Evolutionary conservation across 2,113 vertebrate genomes (phyloP), one percentile per base, ranked within the genome.

Genomic region (Lagopus muta): DNA sequence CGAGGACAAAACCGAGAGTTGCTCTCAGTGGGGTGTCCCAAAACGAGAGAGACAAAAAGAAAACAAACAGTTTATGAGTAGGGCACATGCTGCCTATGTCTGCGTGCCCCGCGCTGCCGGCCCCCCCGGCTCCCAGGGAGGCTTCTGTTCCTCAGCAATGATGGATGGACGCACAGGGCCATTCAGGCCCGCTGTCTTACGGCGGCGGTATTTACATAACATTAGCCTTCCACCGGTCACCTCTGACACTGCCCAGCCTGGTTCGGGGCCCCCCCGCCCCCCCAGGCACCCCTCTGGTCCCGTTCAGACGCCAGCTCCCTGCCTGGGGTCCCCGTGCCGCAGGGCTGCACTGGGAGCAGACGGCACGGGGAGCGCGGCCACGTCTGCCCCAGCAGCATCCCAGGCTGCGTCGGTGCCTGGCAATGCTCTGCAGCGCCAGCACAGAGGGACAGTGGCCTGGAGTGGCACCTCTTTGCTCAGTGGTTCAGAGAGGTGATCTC

Each of bases 201-300:
- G 98, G 98, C 98, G 98, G 98, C 97, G 97, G 98, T 99, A 99
- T 99, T 99, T 99, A 99, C 99, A 99, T 99, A 99, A 98, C 98
- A 98, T 98, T 98, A 98, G 97, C 98, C 98, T 98, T 98, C 98
- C 97, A 98, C 97, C 97, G 97, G 97, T 97, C 97, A 98, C 97
- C 97, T 98, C 97, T 98, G 98, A 98, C 98, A 98, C 73, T 3
- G 89, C 86, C 81, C 88, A 66, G 97, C 96, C 97, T 42, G 60
- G 70, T 82, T 10, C 95, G 95, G 85, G 90, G 93, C 96, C 97
- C 97, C 94, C 95, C 97, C 52, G 15, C 8, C 27, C 86, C 65
- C 91, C 82, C 94, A 82, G 69, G 55, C 90, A 81, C 60, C 88
- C 77, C 90, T 88, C 86, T 3, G 6, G 55, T 20, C 43, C 57